Base-by-base conservation (phyloP, 1,140 invertebrate genomes). In the Drosophila miranda region DNA sequence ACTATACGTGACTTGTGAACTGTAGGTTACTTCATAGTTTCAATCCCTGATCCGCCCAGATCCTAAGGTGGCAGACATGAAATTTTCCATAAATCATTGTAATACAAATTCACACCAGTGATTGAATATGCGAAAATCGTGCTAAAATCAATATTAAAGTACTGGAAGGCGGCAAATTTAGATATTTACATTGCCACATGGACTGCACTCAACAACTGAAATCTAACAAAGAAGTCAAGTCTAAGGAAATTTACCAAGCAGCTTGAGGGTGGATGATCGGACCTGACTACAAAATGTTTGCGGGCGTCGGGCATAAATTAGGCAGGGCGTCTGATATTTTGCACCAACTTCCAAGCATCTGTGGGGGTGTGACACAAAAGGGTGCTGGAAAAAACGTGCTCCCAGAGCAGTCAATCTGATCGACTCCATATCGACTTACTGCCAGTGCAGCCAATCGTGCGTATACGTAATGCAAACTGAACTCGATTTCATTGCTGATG, bases 41-140 rank as follows among this genome's bases (percentile, higher is more conserved):
- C 2, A 19, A 1, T 30, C 26, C 7, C 30, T 21, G 49, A 28
- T 58, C 54, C 21, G 7, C 6, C 11, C 3, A 43, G 16, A 68
- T 56, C 50, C 45, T 44, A 44, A 34, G 72, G 43, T 76, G 67
- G 62, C 57, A 86, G 76, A 77, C 63, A 52, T 50, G 46, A 84
- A 78, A 80, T 67, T 84, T 84, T 84, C 81, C 80, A 84, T 62
- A 76, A 57, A 49, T 51, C 48, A 50, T 71, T 76, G 66, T 28
- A 26, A 9, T 28, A 4, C 9, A 52, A 73, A 73, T 28, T 73
- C 58, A 26, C 70, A 73, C 70, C 68, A 56, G 56, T 38, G 23
- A 8, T 69, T 50, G 53, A 75, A 44, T 78, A 52, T 30, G 44
- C 51, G 55, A 30, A 59, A 59, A 82, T 63, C 46, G 60, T 70